Evolutionary conservation across 2,113 vertebrate species (phyloP).

Genomic region (Phalacrocorax aristotelis): DNA sequence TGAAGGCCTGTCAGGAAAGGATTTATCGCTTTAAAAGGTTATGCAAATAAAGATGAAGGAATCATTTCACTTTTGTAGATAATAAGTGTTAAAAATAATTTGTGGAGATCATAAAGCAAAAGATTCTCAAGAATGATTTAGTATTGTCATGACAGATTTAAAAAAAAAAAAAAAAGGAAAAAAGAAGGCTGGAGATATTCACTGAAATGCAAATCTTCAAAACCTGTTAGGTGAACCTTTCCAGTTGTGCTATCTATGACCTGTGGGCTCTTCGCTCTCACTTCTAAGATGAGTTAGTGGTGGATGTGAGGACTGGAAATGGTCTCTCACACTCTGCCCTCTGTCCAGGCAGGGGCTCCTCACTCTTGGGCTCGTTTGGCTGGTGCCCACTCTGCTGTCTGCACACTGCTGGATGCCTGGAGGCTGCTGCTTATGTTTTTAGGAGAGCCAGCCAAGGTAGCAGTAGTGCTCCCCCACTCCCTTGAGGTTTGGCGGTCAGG

Average conservation of each 20-base stretch:
- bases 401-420: neutral
- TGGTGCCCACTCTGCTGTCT: rapidly evolving
- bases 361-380: neutral
- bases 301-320: neutral
- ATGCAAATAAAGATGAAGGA: neutral
- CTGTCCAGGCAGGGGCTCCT: neutral
- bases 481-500: neutral
- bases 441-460: neutral
- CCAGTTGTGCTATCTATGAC: neutral
- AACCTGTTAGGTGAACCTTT: neutral
- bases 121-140: neutral
- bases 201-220: neutral
- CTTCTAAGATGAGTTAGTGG: neutral
- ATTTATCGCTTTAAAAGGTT: neutral
- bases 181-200: neutral
- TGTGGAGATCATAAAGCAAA: neutral
- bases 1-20: neutral
- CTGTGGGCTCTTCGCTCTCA: neutral
- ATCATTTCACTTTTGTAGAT: neutral
- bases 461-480: neutral
- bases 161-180: neutral
- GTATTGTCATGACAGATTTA: neutral
- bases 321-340: neutral
- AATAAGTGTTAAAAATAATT: slow-evolving; percentile 32
- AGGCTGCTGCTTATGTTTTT: neutral